A percentile compares a stretch with the other conserved stretches of the same genome.
Evolutionary conservation across 2,113 vertebrate species (phyloP).

Genomic region (Hystrix cristata): DNA sequence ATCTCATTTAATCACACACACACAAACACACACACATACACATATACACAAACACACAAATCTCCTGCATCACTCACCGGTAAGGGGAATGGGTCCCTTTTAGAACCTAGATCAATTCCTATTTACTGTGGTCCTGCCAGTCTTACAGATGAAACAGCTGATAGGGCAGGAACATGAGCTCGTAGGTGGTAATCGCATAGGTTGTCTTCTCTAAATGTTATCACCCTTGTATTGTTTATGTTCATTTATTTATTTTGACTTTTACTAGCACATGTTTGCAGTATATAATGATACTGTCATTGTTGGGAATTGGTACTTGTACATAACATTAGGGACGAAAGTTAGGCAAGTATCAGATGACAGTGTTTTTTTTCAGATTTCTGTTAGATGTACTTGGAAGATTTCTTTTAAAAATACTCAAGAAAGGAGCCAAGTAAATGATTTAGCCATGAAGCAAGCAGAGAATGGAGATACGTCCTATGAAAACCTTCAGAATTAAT

Average conservation of each 20-base stretch:
- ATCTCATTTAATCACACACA: neutral
- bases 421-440: neutral
- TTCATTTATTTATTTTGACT: neutral
- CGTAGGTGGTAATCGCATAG: neutral
- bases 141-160: neutral
- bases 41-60: too few species aligned
- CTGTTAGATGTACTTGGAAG: neutral
- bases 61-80: neutral
- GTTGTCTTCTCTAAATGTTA: neutral
- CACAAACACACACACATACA: too few species aligned
- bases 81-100: neutral
- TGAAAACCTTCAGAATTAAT: neutral
- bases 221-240: neutral
- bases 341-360: neutral
- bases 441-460: neutral
- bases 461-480: neutral
- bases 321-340: neutral
- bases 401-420: neutral
- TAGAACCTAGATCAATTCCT: neutral
- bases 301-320: neutral
- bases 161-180: neutral
- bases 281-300: neutral
- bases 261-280: neutral
- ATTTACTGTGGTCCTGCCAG: neutral
- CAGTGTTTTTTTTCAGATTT: neutral